Evolutionary conservation across 2,888 invertebrate genomes (phyloP).

Genomic region (Podotricha telesiphe): DNA sequence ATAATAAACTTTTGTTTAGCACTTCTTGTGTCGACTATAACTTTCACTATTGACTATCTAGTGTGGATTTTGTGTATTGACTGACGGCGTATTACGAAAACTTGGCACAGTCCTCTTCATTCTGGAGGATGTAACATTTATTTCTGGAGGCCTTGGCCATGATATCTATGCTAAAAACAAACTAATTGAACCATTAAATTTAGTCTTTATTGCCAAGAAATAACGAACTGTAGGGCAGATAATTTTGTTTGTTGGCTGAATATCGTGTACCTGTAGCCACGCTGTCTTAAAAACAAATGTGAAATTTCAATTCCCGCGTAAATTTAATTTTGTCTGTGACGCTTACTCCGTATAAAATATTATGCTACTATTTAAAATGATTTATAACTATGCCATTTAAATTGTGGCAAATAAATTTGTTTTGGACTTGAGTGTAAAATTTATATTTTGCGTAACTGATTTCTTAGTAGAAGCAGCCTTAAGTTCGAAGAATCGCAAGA

Average conservation of each 20-base stretch:
- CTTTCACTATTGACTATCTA: conserved; percentile 59
- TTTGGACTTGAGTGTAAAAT: too few species aligned
- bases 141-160: conserved; percentile 79
- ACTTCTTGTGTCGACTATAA: conserved; percentile 52
- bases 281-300: conserved; percentile 30
- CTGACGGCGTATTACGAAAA: conserved; percentile 65
- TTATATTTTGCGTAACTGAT: too few species aligned
- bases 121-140: conserved; percentile 79
- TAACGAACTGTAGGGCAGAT: conserved; percentile 38
- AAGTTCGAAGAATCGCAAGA: too few species aligned
- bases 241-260: conserved; percentile 23
- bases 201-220: conserved; percentile 50
- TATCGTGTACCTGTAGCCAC: conserved; percentile 19
- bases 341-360: neutral
- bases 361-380: neutral
- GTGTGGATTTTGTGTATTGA: conserved; percentile 63
- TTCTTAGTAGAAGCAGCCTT: too few species aligned
- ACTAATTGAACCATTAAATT: conserved; percentile 48
- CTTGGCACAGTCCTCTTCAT: conserved; percentile 66
- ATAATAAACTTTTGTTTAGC: conserved; percentile 51
- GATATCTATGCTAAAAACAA: conserved; percentile 55
- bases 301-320: conserved; percentile 39
- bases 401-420: neutral
- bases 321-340: conserved; percentile 25
- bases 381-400: neutral